These are phyloP conservation scores for Limenitis camilla DNA, from an alignment of 2,888 invertebrate species.

Conservation along the genomic window DNA sequence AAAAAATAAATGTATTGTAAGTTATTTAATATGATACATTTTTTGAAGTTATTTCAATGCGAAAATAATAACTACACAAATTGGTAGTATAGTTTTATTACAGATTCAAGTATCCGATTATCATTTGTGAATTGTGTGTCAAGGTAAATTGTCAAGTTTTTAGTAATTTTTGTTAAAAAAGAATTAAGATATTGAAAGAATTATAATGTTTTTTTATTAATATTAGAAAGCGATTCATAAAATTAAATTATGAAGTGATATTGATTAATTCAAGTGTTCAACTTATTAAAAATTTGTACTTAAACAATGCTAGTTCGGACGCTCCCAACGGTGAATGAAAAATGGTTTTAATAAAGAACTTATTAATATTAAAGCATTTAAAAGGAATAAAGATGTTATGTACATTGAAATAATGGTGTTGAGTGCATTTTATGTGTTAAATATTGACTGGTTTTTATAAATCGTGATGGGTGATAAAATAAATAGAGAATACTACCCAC, in stretches of 20 bases:
- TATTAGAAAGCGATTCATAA: not conserved
- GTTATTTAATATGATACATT: too few species aligned
- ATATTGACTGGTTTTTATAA: slow-evolving; percentile 9
- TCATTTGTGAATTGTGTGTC: slow-evolving; percentile 40
- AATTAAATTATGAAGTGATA: not conserved
- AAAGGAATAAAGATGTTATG: slow-evolving; percentile 30
- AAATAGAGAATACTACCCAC: slow-evolving; percentile 60
- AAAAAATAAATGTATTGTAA: too few species aligned
- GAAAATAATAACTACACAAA: too few species aligned
- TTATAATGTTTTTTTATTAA: not conserved
- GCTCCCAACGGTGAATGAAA: slow-evolving; percentile 42
- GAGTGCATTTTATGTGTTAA: slow-evolving; percentile 30
- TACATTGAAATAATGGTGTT: slow-evolving; percentile 32
- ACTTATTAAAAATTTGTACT: slow-evolving; percentile 2
- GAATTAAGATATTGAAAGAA: not conserved
- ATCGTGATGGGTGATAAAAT: slow-evolving; percentile 62
- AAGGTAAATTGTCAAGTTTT: slow-evolving; percentile 42
- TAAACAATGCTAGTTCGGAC: slow-evolving; percentile 56
- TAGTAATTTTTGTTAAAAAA: slow-evolving; percentile 5
- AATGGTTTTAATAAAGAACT: slow-evolving; percentile 23
- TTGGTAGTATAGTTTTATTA: too few species aligned
- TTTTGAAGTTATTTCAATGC: too few species aligned
- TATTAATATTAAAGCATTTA: slow-evolving; percentile 25
- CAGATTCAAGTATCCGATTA: too few species aligned
- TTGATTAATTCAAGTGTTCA: not conserved